A percentile compares a stretch with the other conserved stretches of the same genome.
Conservation (phyloP, 2,888 invertebrate species). For the Caenorhabditis imperialis region DNA sequence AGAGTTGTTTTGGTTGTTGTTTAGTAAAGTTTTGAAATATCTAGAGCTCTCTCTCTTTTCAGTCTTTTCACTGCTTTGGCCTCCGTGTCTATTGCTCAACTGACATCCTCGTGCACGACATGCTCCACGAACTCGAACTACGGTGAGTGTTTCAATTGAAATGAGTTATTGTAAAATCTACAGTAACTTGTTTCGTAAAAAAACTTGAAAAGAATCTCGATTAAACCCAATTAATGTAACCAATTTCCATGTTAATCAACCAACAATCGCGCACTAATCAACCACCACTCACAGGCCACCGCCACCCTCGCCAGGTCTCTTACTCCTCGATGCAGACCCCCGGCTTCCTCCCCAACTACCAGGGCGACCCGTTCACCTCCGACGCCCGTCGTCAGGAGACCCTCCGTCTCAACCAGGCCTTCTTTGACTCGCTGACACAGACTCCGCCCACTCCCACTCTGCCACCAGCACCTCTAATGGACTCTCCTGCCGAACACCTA, state of each 20-base stretch:
- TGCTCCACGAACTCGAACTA: conserved; percentile 30
- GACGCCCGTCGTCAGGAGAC: conserved; percentile 39
- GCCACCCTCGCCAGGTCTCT: conserved; percentile 9
- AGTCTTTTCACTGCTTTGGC: conserved; percentile 28
- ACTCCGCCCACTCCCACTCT: not conserved
- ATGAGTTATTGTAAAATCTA: too few relatives aligned
- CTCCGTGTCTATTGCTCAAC: conserved; percentile 39
- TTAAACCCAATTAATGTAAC: not conserved
- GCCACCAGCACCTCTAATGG: conserved; percentile 18
- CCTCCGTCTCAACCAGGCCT: conserved; percentile 50
- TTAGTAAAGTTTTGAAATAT: not conserved
- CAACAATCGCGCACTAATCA: not conserved
- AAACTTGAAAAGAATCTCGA: not conserved
- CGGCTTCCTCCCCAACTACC: conserved; percentile 51
- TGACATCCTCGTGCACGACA: conserved; percentile 40
- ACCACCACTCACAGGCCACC: conserved; percentile 13
- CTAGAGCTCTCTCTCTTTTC: not conserved
- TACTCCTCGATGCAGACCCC: conserved; percentile 29
- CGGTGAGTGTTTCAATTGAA: too few relatives aligned
- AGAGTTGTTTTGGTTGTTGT: not conserved
- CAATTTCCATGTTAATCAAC: not conserved
- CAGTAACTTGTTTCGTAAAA: not conserved
- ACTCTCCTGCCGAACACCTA: conserved; percentile 7
- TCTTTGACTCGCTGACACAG: conserved; percentile 48
- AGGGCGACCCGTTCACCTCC: conserved; percentile 45